Evolutionary conservation across 2,113 vertebrate species (phyloP).

Genomic region (Anolis carolinensis): DNA sequence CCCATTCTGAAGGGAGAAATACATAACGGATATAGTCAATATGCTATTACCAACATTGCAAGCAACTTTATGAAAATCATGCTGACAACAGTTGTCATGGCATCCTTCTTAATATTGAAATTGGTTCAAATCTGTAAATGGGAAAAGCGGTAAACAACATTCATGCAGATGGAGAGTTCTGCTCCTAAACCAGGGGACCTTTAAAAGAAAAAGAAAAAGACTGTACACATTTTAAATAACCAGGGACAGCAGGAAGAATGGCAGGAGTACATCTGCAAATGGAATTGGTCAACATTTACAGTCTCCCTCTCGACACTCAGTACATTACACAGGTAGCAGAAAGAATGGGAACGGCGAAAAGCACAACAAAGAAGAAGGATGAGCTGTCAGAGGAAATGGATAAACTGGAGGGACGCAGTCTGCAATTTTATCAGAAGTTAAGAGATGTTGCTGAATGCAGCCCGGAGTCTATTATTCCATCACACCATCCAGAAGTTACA

Average conservation of each 20-base stretch:
- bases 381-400: conserved; percentile 27
- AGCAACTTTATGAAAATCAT: conserved; percentile 23
- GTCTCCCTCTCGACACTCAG: background rate
- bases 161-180: conserved; percentile 62
- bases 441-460: conserved; percentile 21
- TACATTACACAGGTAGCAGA: background rate
- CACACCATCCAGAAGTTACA: conserved; percentile 24
- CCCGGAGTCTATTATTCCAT: conserved; percentile 31
- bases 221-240: conserved; percentile 6
- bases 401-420: background rate
- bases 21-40: background rate
- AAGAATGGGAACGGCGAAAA: background rate
- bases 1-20: background rate
- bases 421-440: conserved; percentile 30
- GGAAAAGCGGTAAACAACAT: conserved; percentile 55
- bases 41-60: background rate
- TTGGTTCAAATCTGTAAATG: conserved; percentile 38
- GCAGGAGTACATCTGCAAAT: conserved; percentile 14
- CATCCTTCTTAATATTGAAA: conserved; percentile 61
- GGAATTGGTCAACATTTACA: conserved; percentile 20
- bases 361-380: conserved; percentile 17
- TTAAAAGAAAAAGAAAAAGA: background rate
- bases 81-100: conserved; percentile 41
- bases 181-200: conserved; percentile 39
- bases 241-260: background rate